Percentiles rank a stretch among this genome's conserved stretches.
These are phyloP conservation scores for Paracentrotus lividus DNA, from an alignment of 53 echinoderm and acorn worm species.

Conservation along the genomic window DNA sequence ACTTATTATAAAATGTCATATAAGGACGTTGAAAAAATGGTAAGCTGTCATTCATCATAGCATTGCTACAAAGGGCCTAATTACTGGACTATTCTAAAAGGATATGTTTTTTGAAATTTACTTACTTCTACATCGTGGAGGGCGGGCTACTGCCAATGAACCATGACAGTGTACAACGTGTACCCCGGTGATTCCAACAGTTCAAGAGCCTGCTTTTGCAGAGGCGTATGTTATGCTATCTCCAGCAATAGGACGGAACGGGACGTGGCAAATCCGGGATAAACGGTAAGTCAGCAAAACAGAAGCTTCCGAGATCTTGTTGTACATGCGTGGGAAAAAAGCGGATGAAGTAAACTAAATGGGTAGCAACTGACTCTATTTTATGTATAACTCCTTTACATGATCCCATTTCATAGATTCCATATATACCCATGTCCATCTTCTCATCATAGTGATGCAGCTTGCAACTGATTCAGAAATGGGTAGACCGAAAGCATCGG, in stretches of 20 bases:
- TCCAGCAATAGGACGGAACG: constrained; percentile 25
- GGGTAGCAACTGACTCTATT: background rate
- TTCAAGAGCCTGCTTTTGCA: constrained; percentile 53
- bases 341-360: background rate
- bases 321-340: background rate
- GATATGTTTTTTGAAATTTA: background rate
- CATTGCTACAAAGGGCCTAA: too few species aligned
- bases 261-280: background rate
- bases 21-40: too few species aligned
- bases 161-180: constrained; percentile 34
- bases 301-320: background rate
- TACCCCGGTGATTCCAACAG: background rate
- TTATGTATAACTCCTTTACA: background rate
- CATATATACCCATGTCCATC: constrained; percentile 13
- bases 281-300: constrained; percentile 1
- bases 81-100: too few species aligned
- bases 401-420: background rate
- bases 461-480: constrained; percentile 3
- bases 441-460: constrained; percentile 10
- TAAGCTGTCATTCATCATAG: too few species aligned
- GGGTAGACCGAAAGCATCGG: constrained; percentile 40
- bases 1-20: too few species aligned
- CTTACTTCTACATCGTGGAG: constrained; percentile 41
- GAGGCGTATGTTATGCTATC: constrained; percentile 40
- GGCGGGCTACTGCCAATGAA: constrained; percentile 25